Evolutionary conservation across 2,888 invertebrate genomes (phyloP), one percentile per base, ranked within the genome.

Genomic region (Horisme vitalbata): DNA sequence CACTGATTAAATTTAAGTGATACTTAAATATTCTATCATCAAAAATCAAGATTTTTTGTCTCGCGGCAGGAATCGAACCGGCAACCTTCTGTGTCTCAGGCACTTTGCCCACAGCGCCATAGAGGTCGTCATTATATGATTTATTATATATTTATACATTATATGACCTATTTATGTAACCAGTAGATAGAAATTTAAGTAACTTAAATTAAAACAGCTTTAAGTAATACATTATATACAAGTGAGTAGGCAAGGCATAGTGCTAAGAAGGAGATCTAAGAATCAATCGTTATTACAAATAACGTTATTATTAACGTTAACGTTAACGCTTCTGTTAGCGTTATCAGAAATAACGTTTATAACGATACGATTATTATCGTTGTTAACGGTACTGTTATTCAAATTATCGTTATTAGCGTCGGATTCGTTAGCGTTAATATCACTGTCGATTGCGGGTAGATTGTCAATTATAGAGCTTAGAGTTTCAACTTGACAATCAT

Each of bases 361-460:
- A 26, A 11, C 11, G 11, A 11, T 10, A 26, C 5, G 1, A 10
- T 11, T 34, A 3, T 6, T 8, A 27, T 14, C 27, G 32, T 27
- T 26, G 11, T 11, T 31, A 28, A 36, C 53, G 36, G 23, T 7
- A 15, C 28, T 24, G 27, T 41, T 34, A 32, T 21, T 32, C 14
- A 23, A n/a, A 8, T 31, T 38, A 32, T 38, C 38, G n/a, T 30
- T 33, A 28, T 21, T 34, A 15, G 31, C 30, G 1, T 52, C 46
- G 1, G 59, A 59, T 15, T 80, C 84, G 49, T 87, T 86, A 0
- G 84, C 85, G 45, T 84, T 85, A 3, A 83, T 68, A 41, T 87
- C 87, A 33, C 83, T 76, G 50, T 88, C 87, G 2, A 87, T 85
- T 1, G 85, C 86, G 2, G 87, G 87, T 52, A 87, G 59, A 32